These are phyloP conservation scores for Tigriopus californicus DNA, from an alignment of 2,888 invertebrate species.

Conservation along the genomic window DNA sequence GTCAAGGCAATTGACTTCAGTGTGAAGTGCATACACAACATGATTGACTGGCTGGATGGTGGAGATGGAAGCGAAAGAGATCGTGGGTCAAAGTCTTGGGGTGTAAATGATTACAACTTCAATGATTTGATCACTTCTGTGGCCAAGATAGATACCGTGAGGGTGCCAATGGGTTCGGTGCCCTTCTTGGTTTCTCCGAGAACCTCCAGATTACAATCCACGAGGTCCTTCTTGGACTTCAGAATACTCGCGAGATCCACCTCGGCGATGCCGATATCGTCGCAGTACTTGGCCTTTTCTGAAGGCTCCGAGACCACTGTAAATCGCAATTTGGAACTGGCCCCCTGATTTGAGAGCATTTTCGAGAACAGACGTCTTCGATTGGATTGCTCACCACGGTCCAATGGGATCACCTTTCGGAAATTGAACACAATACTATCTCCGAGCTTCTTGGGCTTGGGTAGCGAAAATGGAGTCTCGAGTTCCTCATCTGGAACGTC, in stretches of 20 bases:
- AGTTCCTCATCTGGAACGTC: slow-evolving; percentile 27
- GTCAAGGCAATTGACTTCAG: no score
- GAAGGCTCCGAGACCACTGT: slow-evolving; percentile 11
- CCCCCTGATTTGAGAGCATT: not conserved
- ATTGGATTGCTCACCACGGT: not conserved
- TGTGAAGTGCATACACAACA: no score
- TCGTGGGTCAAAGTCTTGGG: no score
- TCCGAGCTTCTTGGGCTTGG: slow-evolving; percentile 26
- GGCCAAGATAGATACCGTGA: not conserved
- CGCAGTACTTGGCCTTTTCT: not conserved
- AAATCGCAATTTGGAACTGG: not conserved
- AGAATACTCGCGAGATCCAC: not conserved
- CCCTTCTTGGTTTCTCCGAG: not conserved
- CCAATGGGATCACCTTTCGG: slow-evolving; percentile 24
- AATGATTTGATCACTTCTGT: not conserved
- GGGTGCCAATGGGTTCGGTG: not conserved
- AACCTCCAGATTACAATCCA: not conserved
- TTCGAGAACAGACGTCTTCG: not conserved
- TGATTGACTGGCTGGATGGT: no score
- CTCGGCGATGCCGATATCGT: not conserved
- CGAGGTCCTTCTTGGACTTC: not conserved
- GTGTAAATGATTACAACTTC: not conserved
- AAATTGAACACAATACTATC: slow-evolving; percentile 29
- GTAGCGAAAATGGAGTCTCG: slow-evolving; percentile 30
- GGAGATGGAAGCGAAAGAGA: no score